These are phyloP conservation scores for Aegithalos caudatus DNA, from an alignment of 2,113 vertebrate species.

Conservation along the genomic window DNA sequence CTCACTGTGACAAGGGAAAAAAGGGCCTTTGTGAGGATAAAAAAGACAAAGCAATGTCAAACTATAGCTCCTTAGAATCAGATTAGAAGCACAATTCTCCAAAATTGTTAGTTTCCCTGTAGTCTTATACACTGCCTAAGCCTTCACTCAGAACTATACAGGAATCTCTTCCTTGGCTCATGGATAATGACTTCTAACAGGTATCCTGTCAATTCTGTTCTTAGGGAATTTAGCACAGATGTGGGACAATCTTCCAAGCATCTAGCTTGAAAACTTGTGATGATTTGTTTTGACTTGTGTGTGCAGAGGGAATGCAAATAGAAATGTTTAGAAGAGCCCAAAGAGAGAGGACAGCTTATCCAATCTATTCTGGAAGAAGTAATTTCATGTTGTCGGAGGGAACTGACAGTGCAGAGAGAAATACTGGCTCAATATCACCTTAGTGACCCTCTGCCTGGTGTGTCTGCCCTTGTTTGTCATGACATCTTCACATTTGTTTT, in stretches of 20 bases:
- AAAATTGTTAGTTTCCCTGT: background rate
- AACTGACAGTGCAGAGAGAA: background rate
- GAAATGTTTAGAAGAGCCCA: background rate
- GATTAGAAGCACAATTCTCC: background rate
- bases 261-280: background rate
- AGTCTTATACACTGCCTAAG: background rate
- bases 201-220: background rate
- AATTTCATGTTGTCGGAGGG: background rate
- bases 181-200: background rate
- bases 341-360: background rate
- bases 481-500: background rate
- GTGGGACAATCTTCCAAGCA: background rate
- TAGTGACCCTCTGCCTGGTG: background rate
- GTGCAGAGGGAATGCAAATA: background rate
- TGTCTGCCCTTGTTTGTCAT: background rate
- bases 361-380: background rate
- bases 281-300: background rate
- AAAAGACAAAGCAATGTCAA: constrained; percentile 24
- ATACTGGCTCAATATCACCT: background rate
- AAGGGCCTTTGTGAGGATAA: background rate
- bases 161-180: background rate
- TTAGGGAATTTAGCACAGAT: background rate
- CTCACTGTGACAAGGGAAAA: background rate
- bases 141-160: background rate
- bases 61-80: background rate